Evolutionary conservation across 2,113 vertebrate genomes (phyloP).

Genomic region (Bos taurus): DNA sequence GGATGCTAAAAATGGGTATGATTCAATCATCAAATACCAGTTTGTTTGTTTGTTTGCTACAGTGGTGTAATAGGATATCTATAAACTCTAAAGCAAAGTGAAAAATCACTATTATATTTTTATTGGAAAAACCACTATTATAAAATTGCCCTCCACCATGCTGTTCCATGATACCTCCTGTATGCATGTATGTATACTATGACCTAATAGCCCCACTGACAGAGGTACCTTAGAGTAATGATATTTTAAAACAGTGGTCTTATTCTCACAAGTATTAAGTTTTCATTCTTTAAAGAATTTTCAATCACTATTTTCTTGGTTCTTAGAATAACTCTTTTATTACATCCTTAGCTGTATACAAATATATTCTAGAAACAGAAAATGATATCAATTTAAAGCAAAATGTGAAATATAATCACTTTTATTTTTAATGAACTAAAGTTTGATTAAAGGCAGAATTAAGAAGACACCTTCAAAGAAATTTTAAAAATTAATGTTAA

Average conservation of each 20-base stretch:
- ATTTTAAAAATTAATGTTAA: not conserved
- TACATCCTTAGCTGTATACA: not conserved
- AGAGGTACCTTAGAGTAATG: not conserved
- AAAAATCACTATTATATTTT: not conserved
- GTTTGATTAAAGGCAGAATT: not conserved
- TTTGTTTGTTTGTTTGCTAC: not conserved
- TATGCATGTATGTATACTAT: not conserved
- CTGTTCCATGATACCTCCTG: not conserved
- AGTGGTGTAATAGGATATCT: not conserved
- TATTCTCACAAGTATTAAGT: not conserved
- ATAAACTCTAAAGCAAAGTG: not conserved
- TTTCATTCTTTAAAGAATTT: not conserved
- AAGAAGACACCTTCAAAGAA: not conserved
- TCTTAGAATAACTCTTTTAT: not conserved
- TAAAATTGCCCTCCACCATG: not conserved
- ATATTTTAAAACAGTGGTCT: not conserved
- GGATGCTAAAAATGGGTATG: not conserved
- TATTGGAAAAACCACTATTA: not conserved
- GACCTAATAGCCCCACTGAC: not conserved
- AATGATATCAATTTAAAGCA: not conserved
- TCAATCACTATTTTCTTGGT: not conserved
- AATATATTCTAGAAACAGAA: not conserved
- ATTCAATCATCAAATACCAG: not conserved
- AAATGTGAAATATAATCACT: not conserved
- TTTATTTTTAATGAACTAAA: not conserved